Evolutionary conservation across 2,888 invertebrate genomes (phyloP), one percentile per base, ranked within the genome.

Genomic region (Entomobrya proxima): DNA sequence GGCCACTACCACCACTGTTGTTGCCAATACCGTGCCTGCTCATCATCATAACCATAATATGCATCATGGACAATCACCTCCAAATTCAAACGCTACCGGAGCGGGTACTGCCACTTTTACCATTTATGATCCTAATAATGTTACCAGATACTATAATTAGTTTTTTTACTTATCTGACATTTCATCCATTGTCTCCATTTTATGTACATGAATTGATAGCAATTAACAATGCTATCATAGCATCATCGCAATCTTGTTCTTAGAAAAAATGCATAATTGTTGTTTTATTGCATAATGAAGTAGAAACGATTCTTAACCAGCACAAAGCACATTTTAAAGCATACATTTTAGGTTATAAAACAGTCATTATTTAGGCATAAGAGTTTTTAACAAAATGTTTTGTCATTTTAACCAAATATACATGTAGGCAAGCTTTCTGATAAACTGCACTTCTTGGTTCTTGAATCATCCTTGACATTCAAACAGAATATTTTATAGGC

Each of bases 141-240:
- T 87, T 85, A 87, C 87, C 87, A 84, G 87, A 85, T 87, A 84
- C 50, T 87, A 87, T 27, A 83, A 76, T 24, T 72, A 74, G n/a
- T n/a, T n/a, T n/a, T n/a, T n/a, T n/a, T n/a, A n/a, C n/a, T n/a
- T n/a, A n/a, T n/a, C n/a, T n/a, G n/a, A n/a, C n/a, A n/a, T n/a
- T n/a, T n/a, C n/a, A n/a, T n/a, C n/a, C n/a, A n/a, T n/a, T n/a
- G n/a, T n/a, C n/a, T n/a, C n/a, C n/a, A n/a, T n/a, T n/a, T n/a
- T n/a, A n/a, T n/a, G n/a, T n/a, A n/a, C n/a, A n/a, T n/a, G n/a
- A n/a, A n/a, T n/a, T n/a, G n/a, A n/a, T n/a, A n/a, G n/a, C n/a
- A n/a, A n/a, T n/a, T n/a, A n/a, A n/a, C n/a, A n/a, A n/a, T n/a
- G n/a, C n/a, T n/a, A n/a, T n/a, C n/a, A n/a, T n/a, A n/a, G n/a